Conservation (phyloP, 2,888 invertebrate species). For the Lacanobia oleracea region DNA sequence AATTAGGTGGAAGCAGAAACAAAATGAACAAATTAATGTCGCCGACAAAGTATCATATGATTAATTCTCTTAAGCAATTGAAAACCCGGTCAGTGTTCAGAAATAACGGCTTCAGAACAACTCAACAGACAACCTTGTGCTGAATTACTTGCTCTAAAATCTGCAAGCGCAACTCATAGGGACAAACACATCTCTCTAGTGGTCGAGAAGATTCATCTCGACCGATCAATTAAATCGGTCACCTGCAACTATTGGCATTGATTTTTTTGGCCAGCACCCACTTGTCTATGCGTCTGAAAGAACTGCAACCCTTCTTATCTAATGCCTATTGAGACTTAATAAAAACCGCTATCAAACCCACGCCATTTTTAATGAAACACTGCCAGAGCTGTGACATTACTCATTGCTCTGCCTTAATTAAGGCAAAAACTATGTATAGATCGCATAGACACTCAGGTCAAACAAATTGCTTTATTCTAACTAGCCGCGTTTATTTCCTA, state of each 20-base stretch:
- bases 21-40: slow-evolving; percentile 53
- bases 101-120: slow-evolving; percentile 74
- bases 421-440: slow-evolving; percentile 34
- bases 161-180: slow-evolving; percentile 51
- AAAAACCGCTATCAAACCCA: slow-evolving; percentile 5
- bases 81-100: slow-evolving; percentile 69
- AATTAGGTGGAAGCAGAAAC: slow-evolving; percentile 44
- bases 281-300: slow-evolving; percentile 53
- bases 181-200: slow-evolving; percentile 24
- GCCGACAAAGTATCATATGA: slow-evolving; percentile 66
- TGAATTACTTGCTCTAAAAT: slow-evolving; percentile 72
- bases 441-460: slow-evolving; percentile 19
- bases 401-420: slow-evolving; percentile 38
- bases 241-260: slow-evolving; percentile 64
- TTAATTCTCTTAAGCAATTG: slow-evolving; percentile 70
- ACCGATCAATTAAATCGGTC: slow-evolving; percentile 49
- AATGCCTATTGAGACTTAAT: slow-evolving; percentile 18
- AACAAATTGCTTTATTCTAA: slow-evolving; percentile 36
- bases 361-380: slow-evolving; percentile 16
- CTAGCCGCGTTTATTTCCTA: slow-evolving; percentile 21
- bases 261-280: slow-evolving; percentile 60
- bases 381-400: slow-evolving; percentile 15
- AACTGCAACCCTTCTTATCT: slow-evolving; percentile 43
- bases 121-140: slow-evolving; percentile 76
- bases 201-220: slow-evolving; percentile 49